Conservation (phyloP, 2,888 invertebrate genomes). For the Microchrysa polita region DNA sequence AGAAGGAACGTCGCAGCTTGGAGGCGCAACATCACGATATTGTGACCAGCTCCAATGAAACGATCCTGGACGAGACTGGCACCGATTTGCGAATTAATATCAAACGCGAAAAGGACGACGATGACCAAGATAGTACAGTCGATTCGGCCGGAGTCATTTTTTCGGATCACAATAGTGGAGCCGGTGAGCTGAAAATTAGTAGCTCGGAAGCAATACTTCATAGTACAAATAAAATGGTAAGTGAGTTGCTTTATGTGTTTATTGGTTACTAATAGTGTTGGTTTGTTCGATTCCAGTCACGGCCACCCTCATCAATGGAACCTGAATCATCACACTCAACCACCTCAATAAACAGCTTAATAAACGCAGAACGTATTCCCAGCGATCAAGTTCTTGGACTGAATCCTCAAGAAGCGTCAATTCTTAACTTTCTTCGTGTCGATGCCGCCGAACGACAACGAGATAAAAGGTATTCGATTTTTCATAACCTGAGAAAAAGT, state of each 20-base stretch:
- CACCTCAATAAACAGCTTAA: constrained; percentile 63
- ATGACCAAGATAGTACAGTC: constrained; percentile 77
- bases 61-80: constrained; percentile 68
- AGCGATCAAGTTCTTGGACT: constrained; percentile 66
- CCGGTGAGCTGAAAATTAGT: constrained; percentile 64
- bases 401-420: constrained; percentile 68
- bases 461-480: constrained; percentile 66
- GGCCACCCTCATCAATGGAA: constrained; percentile 62
- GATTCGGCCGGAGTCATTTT: constrained; percentile 71
- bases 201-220: constrained; percentile 62
- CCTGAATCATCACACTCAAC: constrained; percentile 63
- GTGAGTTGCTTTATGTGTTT: constrained; percentile 46
- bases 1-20: constrained; percentile 65
- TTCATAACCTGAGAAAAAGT: not conserved
- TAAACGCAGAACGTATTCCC: constrained; percentile 69
- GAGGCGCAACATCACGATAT: constrained; percentile 69
- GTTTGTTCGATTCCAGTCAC: constrained; percentile 54
- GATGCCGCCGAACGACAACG: constrained; percentile 72
- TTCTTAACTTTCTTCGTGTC: constrained; percentile 73
- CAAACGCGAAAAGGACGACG: constrained; percentile 66
- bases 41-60: constrained; percentile 78
- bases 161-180: constrained; percentile 61
- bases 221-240: constrained; percentile 65
- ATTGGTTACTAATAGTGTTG: not conserved
- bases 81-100: constrained; percentile 70